Conservation (phyloP, 2,113 vertebrate genomes). For the Syngnathoides biaculeatus region DNA sequence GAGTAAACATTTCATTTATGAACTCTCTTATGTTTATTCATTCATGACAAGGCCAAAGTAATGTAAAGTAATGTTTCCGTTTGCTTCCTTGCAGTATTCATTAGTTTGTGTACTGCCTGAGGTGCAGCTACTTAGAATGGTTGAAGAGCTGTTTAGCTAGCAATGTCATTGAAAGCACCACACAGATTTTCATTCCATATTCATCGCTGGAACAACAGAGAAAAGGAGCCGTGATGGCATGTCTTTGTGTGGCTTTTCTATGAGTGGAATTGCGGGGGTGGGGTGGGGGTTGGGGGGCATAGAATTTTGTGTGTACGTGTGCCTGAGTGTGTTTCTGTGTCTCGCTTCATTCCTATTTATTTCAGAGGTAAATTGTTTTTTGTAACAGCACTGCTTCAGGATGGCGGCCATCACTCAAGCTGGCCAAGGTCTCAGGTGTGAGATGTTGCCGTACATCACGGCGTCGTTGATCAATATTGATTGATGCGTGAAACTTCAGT, state of each 20-base stretch:
- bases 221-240: conserved; percentile 6
- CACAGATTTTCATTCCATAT: conserved; percentile 57
- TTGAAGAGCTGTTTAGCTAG: conserved; percentile 37
- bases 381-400: conserved; percentile 39
- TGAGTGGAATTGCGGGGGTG: conserved; percentile 22
- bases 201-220: conserved; percentile 27
- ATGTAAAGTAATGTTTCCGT: conserved; percentile 50
- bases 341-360: conserved; percentile 41
- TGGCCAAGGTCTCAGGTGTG: conserved; percentile 55
- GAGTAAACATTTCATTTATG: conserved; percentile 56
- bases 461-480: conserved; percentile 65
- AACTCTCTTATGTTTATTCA: conserved; percentile 61
- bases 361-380: conserved; percentile 44
- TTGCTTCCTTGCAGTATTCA: conserved; percentile 66
- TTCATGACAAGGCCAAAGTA: conserved; percentile 34
- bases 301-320: neutral
- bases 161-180: conserved; percentile 54
- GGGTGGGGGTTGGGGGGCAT: conserved; percentile 10
- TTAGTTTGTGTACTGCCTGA: conserved; percentile 55
- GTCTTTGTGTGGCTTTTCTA: conserved; percentile 23
- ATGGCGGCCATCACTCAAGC: conserved; percentile 64
- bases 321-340: conserved; percentile 16
- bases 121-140: conserved; percentile 54
- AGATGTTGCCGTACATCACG: conserved; percentile 64
- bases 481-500: conserved; percentile 53